A percentile compares a stretch with the other conserved stretches of the same genome.
Evolutionary conservation across 1,140 invertebrate genomes (phyloP).

Genomic region (Zaprionus tsacasi): DNA sequence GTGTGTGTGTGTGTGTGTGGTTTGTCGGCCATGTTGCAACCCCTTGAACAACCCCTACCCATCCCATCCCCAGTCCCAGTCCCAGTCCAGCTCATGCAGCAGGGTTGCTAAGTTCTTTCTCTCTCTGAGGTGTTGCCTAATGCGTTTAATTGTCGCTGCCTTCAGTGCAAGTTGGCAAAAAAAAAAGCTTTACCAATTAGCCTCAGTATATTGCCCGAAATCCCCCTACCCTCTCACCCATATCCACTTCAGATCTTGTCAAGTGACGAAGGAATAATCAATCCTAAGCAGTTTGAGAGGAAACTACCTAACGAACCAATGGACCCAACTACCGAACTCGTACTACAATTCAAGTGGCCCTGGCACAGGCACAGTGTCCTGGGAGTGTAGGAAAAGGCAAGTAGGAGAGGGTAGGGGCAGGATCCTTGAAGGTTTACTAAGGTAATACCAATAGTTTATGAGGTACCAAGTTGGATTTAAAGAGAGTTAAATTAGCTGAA

Average conservation of each 20-base stretch:
- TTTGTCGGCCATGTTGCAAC: slow-evolving; percentile 51
- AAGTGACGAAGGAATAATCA: slow-evolving; percentile 7
- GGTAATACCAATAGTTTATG: too few species aligned
- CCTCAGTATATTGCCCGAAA: background rate
- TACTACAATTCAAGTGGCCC: background rate
- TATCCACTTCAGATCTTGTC: slow-evolving; percentile 38
- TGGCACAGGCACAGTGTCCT: background rate
- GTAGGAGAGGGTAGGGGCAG: background rate
- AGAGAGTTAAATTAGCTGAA: too few species aligned
- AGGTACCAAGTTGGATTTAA: too few species aligned
- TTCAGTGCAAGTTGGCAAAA: slow-evolving; percentile 40
- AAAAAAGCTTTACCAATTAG: slow-evolving; percentile 68
- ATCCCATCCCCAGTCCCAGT: background rate
- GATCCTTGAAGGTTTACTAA: background rate
- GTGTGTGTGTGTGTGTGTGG: slow-evolving; percentile 39
- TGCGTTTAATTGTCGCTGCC: slow-evolving; percentile 66
- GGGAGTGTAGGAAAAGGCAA: background rate
- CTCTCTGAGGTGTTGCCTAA: slow-evolving; percentile 64
- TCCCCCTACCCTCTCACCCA: background rate
- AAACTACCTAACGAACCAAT: slow-evolving; percentile 30
- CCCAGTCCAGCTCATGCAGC: background rate
- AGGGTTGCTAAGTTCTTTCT: background rate
- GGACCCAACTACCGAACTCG: background rate
- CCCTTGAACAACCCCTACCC: slow-evolving; percentile 31
- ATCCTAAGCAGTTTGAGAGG: slow-evolving; percentile 2